Base-by-base conservation (phyloP, 1,140 invertebrate genomes). In the Trachelipus rathkii region DNA sequence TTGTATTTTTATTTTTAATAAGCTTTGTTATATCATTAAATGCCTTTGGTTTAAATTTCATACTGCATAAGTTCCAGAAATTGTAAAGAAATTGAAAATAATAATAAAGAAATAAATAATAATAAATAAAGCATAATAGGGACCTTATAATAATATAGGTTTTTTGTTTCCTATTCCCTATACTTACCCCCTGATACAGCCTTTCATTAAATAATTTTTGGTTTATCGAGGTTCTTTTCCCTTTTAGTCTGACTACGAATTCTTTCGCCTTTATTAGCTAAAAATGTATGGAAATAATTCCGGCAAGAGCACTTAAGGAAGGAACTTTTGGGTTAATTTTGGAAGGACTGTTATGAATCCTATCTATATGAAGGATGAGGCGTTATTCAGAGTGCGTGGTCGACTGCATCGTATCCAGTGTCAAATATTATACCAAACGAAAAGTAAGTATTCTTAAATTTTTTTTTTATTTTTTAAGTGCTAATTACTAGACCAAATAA, bases 371-470 rank as follows among this genome's bases (percentile, higher is more conserved):
- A 89, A 90, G 4, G 84, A 90, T 69, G 87, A 89, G 80, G 85
- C 92, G n/a, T 10, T 92, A 92, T 86, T 95, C 95, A 13, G 80
- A 85, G 74, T 98, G 95, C 95, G 91, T 93, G 78, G 81, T 88
- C n/a, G 91, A 95, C n/a, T 73, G 87, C 88, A 8, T 82, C n/a
- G n/a, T 89, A 43, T 77, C 77, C 44, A 84, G 84, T 79, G 88
- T 89, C 15, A 86, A n/a, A 86, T 79, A 86, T 89, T 46, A 70
- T 21, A 11, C 70, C 75, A 15, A 8, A 15, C 15, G 74, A 77
- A 80, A 73, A 75, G 77, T 80, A 68, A 77, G 79, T 80, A 75
- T 66, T 4, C n/a, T n/a, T 4, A 60, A 8, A 33, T 33, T 33
- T 33, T 33, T 33, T 33, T 3, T 33, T 33, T 33, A 3, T 33